A percentile compares a stretch with the other conserved stretches of the same genome.
Evolutionary conservation across 2,113 vertebrate genomes (phyloP).

Genomic region (Platycercus adscitus): DNA sequence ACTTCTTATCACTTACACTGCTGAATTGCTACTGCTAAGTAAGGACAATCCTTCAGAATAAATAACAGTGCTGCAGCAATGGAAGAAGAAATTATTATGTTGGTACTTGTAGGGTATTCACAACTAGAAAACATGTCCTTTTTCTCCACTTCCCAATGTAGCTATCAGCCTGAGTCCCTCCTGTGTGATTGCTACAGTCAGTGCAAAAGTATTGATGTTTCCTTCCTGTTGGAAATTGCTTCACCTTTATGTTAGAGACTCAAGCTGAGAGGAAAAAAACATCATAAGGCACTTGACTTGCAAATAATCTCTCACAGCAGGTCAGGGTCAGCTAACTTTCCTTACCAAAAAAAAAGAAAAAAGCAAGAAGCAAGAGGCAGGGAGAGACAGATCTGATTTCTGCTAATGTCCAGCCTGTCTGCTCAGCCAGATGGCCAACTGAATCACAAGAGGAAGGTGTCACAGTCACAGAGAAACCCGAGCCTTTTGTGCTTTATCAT

Average conservation of each 20-base stretch:
- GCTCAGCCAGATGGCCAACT: constrained; percentile 8
- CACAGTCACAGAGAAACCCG: background rate
- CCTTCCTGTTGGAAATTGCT: background rate
- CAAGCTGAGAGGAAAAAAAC: background rate
- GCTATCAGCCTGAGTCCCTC: background rate
- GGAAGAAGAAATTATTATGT: background rate
- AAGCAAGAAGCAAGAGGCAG: background rate
- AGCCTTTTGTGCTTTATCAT: background rate
- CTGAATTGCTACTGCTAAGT: background rate
- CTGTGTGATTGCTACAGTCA: background rate
- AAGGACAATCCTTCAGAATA: background rate
- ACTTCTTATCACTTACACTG: background rate
- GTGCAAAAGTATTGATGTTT: background rate
- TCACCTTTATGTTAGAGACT: background rate
- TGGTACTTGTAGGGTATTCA: background rate
- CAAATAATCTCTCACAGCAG: constrained; percentile 2
- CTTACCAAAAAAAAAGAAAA: background rate
- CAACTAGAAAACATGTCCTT: background rate
- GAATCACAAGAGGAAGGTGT: constrained; percentile 45
- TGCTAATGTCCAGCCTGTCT: background rate
- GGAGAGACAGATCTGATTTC: constrained; percentile 8
- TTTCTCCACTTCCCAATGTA: background rate
- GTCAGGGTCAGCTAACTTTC: background rate
- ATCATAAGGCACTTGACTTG: background rate
- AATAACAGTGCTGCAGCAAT: background rate